A percentile compares a stretch with the other conserved stretches of the same genome.
Evolutionary conservation across 2,888 invertebrate genomes (phyloP).

Genomic region (Eristalis tenax): DNA sequence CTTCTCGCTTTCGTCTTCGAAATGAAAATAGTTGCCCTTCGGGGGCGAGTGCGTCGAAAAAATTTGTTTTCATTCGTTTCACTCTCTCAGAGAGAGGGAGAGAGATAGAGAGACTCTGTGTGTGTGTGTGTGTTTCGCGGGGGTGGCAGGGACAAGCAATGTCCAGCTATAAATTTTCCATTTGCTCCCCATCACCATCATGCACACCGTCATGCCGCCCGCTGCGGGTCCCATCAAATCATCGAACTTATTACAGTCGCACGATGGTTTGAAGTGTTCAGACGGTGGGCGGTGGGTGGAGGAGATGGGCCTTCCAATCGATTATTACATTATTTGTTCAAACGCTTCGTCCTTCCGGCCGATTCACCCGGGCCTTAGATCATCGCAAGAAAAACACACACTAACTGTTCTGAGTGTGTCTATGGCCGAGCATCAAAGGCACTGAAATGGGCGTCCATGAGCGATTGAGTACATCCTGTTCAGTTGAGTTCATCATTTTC

Average conservation of each 20-base stretch:
- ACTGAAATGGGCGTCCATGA: background rate
- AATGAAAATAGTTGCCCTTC: no score
- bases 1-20: no score
- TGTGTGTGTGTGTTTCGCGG: no score
- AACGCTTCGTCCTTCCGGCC: slow-evolving; percentile 4
- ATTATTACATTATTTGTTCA: slow-evolving; percentile 36
- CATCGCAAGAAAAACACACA: slow-evolving; percentile 8
- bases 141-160: no score
- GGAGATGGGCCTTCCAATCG: background rate
- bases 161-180: slow-evolving; percentile 18
- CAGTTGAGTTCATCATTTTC: background rate
- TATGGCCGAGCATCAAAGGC: slow-evolving; percentile 17
- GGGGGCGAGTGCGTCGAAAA: slow-evolving; percentile 15
- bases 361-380: slow-evolving; percentile 3
- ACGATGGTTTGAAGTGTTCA: background rate
- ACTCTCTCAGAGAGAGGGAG: background rate
- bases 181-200: background rate
- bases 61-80: slow-evolving; percentile 39
- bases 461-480: slow-evolving; percentile 21
- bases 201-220: background rate
- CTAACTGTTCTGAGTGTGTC: background rate
- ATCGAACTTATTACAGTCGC: slow-evolving; percentile 33
- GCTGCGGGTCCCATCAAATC: slow-evolving; percentile 13
- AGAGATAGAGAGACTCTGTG: no score
- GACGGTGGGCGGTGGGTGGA: background rate